These are phyloP conservation scores for Tupaia tana DNA, from an alignment of 2,113 vertebrate species.

Conservation along the genomic window DNA sequence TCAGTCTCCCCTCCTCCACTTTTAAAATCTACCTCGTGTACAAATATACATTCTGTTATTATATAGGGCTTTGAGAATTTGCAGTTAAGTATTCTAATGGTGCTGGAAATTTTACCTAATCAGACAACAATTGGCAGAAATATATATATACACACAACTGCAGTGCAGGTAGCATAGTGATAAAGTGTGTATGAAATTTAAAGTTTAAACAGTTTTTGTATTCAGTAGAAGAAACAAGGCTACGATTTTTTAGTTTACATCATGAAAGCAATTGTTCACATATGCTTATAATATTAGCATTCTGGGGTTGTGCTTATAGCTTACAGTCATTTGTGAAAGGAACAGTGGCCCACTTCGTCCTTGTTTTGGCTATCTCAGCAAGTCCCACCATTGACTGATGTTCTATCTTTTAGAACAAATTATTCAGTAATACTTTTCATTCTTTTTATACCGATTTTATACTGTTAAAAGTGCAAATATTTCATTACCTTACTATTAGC, in stretches of 20 bases:
- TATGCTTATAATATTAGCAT: neutral
- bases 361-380: neutral
- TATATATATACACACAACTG: neutral
- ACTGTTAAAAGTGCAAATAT: neutral
- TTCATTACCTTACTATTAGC: neutral
- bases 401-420: constrained; percentile 9
- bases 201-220: neutral
- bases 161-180: neutral
- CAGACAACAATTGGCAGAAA: neutral
- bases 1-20: too few relatives aligned
- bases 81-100: neutral
- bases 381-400: neutral
- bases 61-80: constrained; percentile 23
- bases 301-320: neutral
- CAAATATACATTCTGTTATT: neutral
- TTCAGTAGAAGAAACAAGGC: constrained; percentile 1
- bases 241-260: neutral
- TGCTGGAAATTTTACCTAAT: constrained; percentile 31
- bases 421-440: neutral
- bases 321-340: neutral
- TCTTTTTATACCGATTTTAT: neutral
- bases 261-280: neutral
- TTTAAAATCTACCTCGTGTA: neutral
- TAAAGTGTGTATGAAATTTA: neutral
- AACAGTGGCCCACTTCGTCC: neutral